phyloP scores from a whole-genome alignment of 2,113 vertebrate species.

The Maccullochella peelii region DNA sequence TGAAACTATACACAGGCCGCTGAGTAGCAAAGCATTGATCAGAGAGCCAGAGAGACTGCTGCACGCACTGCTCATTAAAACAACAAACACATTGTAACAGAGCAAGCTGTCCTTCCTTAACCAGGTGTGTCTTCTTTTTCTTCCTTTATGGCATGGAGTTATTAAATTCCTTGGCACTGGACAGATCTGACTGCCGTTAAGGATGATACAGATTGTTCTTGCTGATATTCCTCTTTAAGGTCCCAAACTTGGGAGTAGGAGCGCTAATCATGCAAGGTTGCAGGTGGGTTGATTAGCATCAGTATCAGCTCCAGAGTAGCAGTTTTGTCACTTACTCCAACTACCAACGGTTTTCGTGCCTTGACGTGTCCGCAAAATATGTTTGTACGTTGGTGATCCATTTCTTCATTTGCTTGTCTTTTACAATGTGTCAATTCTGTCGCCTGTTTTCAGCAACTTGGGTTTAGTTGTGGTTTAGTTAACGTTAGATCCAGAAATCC shows the following conservation, averaged over 20 bases:
- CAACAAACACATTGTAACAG: background rate
- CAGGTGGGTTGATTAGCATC: background rate
- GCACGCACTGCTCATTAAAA: background rate
- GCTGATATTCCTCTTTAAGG: background rate
- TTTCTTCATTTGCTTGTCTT: background rate
- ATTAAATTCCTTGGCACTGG: background rate
- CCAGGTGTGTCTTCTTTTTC: background rate
- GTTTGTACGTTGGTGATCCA: background rate
- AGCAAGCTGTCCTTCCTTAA: background rate
- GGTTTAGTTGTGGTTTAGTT: too few species aligned
- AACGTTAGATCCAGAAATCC: background rate
- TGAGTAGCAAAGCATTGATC: slow-evolving; percentile 1
- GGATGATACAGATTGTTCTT: too few species aligned
- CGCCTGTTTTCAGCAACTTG: background rate
- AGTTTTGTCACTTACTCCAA: background rate
- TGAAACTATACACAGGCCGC: background rate
- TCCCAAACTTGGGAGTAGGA: background rate
- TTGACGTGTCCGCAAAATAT: background rate
- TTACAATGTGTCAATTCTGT: background rate
- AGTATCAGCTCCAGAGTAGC: too few species aligned
- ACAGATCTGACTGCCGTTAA: too few species aligned
- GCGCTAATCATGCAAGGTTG: background rate
- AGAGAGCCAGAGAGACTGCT: background rate
- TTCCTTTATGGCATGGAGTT: background rate
- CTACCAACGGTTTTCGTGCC: background rate